phyloP scores from a whole-genome alignment of 2,113 vertebrate species.

The Sterna hirundo region DNA sequence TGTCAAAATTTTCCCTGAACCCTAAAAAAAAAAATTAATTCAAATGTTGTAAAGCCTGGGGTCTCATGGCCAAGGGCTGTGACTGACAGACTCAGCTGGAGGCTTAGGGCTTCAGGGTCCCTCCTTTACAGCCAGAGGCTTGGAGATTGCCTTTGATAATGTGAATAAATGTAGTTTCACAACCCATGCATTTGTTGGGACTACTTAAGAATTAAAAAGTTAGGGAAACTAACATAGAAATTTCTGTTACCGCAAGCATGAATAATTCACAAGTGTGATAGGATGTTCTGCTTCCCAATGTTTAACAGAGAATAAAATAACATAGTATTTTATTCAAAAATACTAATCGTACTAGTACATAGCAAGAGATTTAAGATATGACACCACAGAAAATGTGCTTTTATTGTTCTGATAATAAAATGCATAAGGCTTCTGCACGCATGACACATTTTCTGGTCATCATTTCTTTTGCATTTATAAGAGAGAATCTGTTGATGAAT shows the following conservation, averaged over 20 bases:
- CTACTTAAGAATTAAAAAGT: background rate
- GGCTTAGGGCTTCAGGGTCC: background rate
- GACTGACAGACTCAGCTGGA: background rate
- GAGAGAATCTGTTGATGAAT: background rate
- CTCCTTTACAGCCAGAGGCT: background rate
- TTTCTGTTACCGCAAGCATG: background rate
- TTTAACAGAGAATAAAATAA: background rate
- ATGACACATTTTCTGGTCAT: background rate
- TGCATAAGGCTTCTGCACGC: background rate
- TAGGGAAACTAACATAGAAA: background rate
- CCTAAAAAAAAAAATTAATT: background rate
- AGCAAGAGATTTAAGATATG: background rate
- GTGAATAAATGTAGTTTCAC: background rate
- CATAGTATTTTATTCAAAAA: background rate
- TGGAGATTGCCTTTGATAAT: background rate
- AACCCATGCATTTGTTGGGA: background rate
- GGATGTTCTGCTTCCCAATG: background rate
- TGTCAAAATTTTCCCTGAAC: background rate
- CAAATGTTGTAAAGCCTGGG: background rate
- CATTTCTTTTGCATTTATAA: background rate
- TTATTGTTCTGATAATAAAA: background rate
- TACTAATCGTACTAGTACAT: background rate
- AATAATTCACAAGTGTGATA: background rate
- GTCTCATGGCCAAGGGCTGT: background rate
- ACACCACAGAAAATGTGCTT: background rate